Conservation (phyloP, 2,113 vertebrate species). For the Triplophysa tibetana region DNA sequence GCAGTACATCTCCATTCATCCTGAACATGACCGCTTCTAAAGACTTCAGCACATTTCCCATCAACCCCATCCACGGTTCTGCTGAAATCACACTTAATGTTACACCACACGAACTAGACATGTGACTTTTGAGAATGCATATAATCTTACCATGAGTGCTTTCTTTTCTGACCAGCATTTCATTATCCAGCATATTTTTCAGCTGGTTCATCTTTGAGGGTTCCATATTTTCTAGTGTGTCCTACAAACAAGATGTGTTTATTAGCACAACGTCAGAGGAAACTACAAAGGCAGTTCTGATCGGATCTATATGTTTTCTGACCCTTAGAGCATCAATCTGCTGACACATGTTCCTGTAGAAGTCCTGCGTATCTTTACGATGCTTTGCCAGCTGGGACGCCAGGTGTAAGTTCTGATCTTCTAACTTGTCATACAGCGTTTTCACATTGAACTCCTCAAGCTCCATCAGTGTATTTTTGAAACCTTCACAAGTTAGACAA, state of each 20-base stretch:
- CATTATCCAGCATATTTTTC: slow-evolving; percentile 56
- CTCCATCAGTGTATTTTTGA: slow-evolving; percentile 38
- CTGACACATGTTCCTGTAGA: slow-evolving; percentile 80
- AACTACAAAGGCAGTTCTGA: too few relatives aligned
- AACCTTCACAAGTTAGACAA: slow-evolving; percentile 62
- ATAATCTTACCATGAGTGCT: slow-evolving; percentile 47
- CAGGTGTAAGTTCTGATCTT: slow-evolving; percentile 91
- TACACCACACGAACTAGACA: background rate
- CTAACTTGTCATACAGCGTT: slow-evolving; percentile 90
- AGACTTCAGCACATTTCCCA: slow-evolving; percentile 67
- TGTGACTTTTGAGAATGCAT: background rate
- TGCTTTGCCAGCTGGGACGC: slow-evolving; percentile 86
- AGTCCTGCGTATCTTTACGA: slow-evolving; percentile 78
- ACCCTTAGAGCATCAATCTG: slow-evolving; percentile 79
- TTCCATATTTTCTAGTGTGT: slow-evolving; percentile 74
- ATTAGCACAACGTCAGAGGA: background rate
- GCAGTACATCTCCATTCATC: slow-evolving; percentile 62
- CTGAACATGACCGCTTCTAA: slow-evolving; percentile 66
- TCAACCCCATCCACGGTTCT: slow-evolving; percentile 59
- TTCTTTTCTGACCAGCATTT: slow-evolving; percentile 44
- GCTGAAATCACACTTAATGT: slow-evolving; percentile 42
- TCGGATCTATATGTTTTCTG: slow-evolving; percentile 41
- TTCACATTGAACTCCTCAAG: slow-evolving; percentile 89
- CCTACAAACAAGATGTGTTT: slow-evolving; percentile 62
- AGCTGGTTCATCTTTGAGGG: slow-evolving; percentile 61